Conservation (phyloP, 2,888 invertebrate genomes). For the Conistra vaccinii region DNA sequence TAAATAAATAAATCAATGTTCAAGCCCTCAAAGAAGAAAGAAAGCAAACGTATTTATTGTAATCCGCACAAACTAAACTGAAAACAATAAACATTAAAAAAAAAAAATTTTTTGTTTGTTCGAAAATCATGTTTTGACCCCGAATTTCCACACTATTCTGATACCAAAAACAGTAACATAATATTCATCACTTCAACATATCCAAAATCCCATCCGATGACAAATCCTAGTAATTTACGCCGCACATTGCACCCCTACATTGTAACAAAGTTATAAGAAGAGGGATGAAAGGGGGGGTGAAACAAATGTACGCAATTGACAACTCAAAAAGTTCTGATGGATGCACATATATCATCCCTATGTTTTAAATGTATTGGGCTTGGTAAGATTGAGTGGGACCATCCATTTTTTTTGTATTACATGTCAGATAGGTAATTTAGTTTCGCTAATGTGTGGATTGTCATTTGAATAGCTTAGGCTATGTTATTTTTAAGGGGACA, state of each 20-base stretch:
- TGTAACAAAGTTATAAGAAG: conserved; percentile 60
- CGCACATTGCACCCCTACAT: conserved; percentile 48
- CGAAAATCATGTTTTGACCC: not conserved
- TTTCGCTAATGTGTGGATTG: not conserved
- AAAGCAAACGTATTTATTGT: not conserved
- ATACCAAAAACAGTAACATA: not conserved
- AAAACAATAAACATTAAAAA: not conserved
- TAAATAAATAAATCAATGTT: not conserved
- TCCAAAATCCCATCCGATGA: conserved; percentile 40
- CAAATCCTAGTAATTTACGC: conserved; percentile 56
- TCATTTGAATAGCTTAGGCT: not conserved
- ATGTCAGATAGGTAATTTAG: conserved; percentile 16
- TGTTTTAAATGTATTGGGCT: conserved; percentile 55
- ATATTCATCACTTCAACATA: conserved; percentile 1
- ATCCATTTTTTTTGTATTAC: conserved; percentile 18
- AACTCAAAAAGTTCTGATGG: conserved; percentile 63
- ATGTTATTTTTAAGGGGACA: not conserved
- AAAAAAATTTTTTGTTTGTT: not conserved
- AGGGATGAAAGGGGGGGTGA: conserved; percentile 32
- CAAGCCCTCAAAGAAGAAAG: not conserved
- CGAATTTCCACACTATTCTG: not conserved
- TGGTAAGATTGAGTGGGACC: conserved; percentile 42
- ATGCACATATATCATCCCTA: conserved; percentile 55
- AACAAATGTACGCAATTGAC: conserved; percentile 67
- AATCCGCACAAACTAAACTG: not conserved